These are phyloP conservation scores for Leucoma salicis DNA, from an alignment of 2,888 invertebrate genomes.

Conservation along the genomic window DNA sequence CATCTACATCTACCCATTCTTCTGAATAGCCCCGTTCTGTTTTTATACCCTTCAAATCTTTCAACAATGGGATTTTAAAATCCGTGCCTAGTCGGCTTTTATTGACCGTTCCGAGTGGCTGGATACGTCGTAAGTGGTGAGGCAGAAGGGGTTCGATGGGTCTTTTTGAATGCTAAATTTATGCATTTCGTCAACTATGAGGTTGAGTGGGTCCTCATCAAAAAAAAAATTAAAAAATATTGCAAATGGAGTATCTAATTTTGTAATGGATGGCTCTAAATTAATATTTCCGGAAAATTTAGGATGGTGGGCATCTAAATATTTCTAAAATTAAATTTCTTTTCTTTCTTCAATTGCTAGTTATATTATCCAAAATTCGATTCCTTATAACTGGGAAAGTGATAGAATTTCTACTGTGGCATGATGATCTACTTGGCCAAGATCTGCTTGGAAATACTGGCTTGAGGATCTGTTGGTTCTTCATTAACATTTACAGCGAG, in stretches of 20 bases:
- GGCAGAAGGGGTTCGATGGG: background rate
- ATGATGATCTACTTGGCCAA: background rate
- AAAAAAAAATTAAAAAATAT: slow-evolving; percentile 1
- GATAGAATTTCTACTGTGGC: too few relatives aligned
- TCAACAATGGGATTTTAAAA: background rate
- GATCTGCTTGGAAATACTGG: background rate
- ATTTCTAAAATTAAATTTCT: background rate
- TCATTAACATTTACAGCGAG: background rate
- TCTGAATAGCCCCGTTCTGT: slow-evolving; percentile 5
- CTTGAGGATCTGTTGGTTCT: background rate
- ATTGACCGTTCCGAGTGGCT: slow-evolving; percentile 1
- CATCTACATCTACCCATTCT: slow-evolving; percentile 2
- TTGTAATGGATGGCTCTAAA: too few relatives aligned
- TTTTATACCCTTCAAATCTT: background rate
- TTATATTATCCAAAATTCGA: background rate
- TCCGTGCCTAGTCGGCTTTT: background rate
- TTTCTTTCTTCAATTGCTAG: background rate
- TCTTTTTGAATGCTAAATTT: too few relatives aligned
- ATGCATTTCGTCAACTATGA: too few relatives aligned
- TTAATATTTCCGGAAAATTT: too few relatives aligned
- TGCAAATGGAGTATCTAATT: background rate
- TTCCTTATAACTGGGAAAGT: background rate
- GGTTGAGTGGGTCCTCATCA: background rate
- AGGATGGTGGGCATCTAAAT: background rate
- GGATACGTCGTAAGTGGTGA: background rate